Conservation (phyloP, 1,140 invertebrate species). For the Eumaeus atala region DNA sequence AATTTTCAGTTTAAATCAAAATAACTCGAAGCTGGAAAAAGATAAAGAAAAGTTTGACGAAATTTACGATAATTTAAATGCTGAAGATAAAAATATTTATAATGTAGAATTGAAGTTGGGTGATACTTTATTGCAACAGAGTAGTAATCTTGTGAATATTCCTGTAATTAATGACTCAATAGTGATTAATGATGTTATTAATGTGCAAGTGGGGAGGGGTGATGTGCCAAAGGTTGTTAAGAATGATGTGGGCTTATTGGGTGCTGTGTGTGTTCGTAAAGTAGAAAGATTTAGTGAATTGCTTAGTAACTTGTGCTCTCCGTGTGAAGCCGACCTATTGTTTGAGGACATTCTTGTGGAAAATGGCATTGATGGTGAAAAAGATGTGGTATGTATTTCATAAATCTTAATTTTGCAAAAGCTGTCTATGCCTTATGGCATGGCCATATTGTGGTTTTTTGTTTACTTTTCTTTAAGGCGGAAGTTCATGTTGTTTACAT, state of each 20-base stretch:
- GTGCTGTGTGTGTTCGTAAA: conserved; percentile 67
- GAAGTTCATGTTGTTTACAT: too few species aligned
- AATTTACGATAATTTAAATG: conserved; percentile 58
- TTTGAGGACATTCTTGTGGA: conserved; percentile 64
- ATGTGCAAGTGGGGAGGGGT: conserved; percentile 45
- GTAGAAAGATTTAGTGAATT: conserved; percentile 70
- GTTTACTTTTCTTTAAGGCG: too few species aligned
- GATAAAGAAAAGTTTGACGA: conserved; percentile 58
- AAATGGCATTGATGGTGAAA: conserved; percentile 52
- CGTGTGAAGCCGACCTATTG: conserved; percentile 60
- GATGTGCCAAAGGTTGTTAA: conserved; percentile 63
- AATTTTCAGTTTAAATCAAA: conserved; percentile 29
- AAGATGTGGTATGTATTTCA: conserved; percentile 39
- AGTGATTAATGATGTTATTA: conserved; percentile 33
- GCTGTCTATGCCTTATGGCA: too few species aligned
- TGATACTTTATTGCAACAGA: conserved; percentile 26
- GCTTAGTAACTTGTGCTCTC: conserved; percentile 67
- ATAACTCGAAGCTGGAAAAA: conserved; percentile 37
- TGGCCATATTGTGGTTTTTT: too few species aligned
- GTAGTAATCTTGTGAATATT: conserved; percentile 41
- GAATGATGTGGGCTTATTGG: conserved; percentile 52
- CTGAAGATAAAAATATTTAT: conserved; percentile 25
- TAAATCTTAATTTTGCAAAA: too few species aligned
- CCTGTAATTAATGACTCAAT: conserved; percentile 30
- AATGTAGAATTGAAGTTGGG: conserved; percentile 16